Percentiles rank a stretch among this genome's conserved stretches.
Evolutionary conservation across 1,140 invertebrate species (phyloP).

Genomic region (Lepidurus packardi): DNA sequence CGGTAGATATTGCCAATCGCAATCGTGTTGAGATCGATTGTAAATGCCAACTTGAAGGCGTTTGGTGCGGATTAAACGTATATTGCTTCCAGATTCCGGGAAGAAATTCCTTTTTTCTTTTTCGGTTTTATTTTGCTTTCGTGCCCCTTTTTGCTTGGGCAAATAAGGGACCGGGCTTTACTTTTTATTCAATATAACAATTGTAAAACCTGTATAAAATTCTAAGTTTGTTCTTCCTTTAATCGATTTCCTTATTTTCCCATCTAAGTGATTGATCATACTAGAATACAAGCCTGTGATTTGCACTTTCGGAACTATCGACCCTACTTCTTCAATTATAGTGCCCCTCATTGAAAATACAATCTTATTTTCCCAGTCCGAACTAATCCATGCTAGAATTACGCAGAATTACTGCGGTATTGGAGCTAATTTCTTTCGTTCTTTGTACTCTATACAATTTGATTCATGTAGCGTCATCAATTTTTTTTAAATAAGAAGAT

Average conservation of each 20-base stretch:
- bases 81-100: neutral
- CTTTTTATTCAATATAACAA: neutral
- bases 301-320: neutral
- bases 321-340: neutral
- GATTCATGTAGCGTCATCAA: neutral
- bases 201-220: neutral
- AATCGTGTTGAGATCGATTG: neutral
- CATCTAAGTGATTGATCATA: neutral
- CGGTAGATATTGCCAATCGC: conserved; percentile 12
- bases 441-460: neutral
- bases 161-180: neutral
- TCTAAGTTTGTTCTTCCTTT: neutral
- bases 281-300: conserved; percentile 5
- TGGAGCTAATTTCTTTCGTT: neutral
- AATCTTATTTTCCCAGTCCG: neutral
- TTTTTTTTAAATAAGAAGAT: neutral
- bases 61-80: neutral
- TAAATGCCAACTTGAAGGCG: conserved; percentile 4
- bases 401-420: neutral
- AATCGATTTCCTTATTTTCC: neutral
- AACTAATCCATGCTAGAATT: neutral
- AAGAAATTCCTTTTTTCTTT: neutral
- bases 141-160: neutral
- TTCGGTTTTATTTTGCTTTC: neutral
- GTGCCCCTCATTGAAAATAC: neutral